Evolutionary conservation across 2,797 vertebrate genomes (phyloP), one percentile per base, ranked within the genome.

Genomic region (Chaetophractus vellerosus): DNA sequence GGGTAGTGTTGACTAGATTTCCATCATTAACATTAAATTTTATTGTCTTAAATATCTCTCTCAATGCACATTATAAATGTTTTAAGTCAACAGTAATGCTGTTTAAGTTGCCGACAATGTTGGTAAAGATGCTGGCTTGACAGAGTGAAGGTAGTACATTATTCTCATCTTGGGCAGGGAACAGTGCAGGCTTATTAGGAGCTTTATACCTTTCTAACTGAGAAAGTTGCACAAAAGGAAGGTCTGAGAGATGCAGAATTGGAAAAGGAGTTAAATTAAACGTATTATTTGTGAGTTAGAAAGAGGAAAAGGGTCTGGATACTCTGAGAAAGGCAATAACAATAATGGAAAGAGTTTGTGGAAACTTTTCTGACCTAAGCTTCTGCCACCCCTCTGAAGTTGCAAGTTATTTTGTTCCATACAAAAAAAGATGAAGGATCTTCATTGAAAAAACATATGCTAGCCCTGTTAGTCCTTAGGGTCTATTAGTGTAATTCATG

Each of bases 21-120:
- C 78, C 45, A 88, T 95, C 38, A 78, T 94, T 91, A 88, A 90
- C 75, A 55, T 94, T 64, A 79, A 36, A 4, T 61, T 90, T 92
- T 90, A 95, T 48, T 90, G 38, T 88, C 38, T 88, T 89, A 57
- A 59, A 48, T 94, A 61, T 93, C 45, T 36, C 38, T 75, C 50
- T 75, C 57, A 81, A 78, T 21, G 45, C 38, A 75, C 38, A 63
- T 74, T 86, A 68, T 63, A 71, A 76, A 87, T 81, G 52, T 85
- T 92, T 89, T 82, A 66, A 94, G 63, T 94, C 71, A 89, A 61
- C 5, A 9, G 26, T 23, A 57, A 63, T 96, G 45, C 74, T 85
- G 69, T 45, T 45, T 45, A 45, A 45, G 45, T 45, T 45, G 9
- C 45, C 45, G 9, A 8, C 45, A 45, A 45, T 96, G 38, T 64